phyloP scores from a whole-genome alignment of 1,140 invertebrate species.

The Caenorhabditis latens region DNA sequence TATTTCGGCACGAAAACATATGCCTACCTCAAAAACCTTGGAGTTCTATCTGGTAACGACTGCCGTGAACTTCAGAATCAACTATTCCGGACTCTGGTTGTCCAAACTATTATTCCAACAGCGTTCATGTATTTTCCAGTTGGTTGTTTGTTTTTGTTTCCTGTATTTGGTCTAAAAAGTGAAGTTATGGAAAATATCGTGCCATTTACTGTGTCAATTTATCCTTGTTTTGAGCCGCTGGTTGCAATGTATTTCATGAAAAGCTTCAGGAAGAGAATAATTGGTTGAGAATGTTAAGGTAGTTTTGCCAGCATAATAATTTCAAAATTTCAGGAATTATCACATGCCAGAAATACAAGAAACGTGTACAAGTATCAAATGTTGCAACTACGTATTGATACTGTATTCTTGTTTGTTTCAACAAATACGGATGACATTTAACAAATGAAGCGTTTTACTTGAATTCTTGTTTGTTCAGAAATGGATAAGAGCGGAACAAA shows the following conservation, averaged over 20 bases:
- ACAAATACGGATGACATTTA: too few relatives aligned
- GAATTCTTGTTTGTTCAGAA: too few relatives aligned
- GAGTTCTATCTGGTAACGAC: too few relatives aligned
- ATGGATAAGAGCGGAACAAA: too few relatives aligned
- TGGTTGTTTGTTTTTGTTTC: neutral
- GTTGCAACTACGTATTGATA: too few relatives aligned
- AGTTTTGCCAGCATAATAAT: neutral
- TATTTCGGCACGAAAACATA: neutral
- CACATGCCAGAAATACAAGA: too few relatives aligned
- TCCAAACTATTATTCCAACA: neutral
- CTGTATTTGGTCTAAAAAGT: neutral
- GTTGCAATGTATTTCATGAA: neutral
- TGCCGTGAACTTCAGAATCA: neutral
- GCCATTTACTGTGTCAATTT: neutral
- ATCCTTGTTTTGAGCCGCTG: slow-evolving; percentile 19
- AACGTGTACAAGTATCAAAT: too few relatives aligned
- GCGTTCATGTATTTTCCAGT: slow-evolving; percentile 22
- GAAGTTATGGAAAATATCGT: neutral
- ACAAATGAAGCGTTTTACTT: too few relatives aligned
- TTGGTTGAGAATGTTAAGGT: neutral
- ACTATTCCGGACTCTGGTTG: neutral
- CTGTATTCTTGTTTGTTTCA: too few relatives aligned
- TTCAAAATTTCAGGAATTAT: neutral
- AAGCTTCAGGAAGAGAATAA: neutral
- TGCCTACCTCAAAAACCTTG: too few relatives aligned